Conservation (phyloP, 2,113 vertebrate species). For the Esox niger region DNA sequence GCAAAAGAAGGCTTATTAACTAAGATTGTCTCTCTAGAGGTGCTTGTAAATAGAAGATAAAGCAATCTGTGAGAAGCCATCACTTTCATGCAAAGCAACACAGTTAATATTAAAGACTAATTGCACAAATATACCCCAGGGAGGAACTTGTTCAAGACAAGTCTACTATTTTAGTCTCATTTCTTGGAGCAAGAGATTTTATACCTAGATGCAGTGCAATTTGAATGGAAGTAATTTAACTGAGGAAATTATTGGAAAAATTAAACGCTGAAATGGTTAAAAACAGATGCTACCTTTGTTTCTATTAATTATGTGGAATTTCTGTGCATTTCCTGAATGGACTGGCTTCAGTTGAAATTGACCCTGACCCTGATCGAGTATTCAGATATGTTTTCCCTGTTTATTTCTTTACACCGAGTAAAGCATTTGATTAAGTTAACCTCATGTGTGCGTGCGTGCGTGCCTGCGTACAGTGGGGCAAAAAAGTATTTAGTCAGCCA, state of each 20-base stretch:
- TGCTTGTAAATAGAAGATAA: conserved; percentile 13
- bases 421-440: neutral
- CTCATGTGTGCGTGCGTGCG: no score
- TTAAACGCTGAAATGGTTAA: no score
- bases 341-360: no score
- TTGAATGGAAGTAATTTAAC: no score
- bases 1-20: conserved; percentile 10
- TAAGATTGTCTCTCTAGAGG: conserved; percentile 1
- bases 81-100: conserved; percentile 26
- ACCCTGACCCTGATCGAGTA: no score
- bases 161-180: neutral
- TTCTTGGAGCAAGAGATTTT: neutral
- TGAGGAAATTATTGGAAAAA: no score
- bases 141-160: conserved; percentile 3
- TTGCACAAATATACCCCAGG: conserved; percentile 26
- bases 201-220: neutral
- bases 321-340: no score
- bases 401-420: neutral
- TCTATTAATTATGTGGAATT: no score
- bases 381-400: neutral
- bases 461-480: no score
- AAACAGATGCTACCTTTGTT: no score
- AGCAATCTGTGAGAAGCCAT: conserved; percentile 35
- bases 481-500: no score
- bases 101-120: conserved; percentile 27